Base-by-base conservation (phyloP, 2,113 vertebrate species). In the Alligator sinensis region DNA sequence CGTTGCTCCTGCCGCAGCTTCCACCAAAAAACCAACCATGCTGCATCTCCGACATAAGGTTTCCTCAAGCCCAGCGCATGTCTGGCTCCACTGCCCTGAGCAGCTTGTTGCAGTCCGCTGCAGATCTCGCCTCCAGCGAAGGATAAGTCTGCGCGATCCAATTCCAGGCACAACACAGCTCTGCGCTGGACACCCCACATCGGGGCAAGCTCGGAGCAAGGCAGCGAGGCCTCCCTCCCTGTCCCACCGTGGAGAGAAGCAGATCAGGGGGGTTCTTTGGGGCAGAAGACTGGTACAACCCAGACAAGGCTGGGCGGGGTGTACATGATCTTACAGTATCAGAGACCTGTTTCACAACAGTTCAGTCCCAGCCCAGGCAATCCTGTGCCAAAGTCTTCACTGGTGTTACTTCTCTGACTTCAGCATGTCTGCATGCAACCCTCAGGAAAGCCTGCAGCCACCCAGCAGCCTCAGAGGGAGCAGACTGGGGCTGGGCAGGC, bases 11-110 rank as follows among this genome's bases (percentile, higher is more conserved):
- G 89, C 93, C 93, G 83, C 11, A 87, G 82, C 78, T 4, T 59
- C 96, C 96, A 93, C 89, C 92, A 96, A 94, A 92, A 82, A 70
- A 81, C 84, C 82, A 47, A 82, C 76, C 54, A 34, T 76, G 77
- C 24, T 14, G 82, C 75, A 25, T 59, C 47, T 90, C 83, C 84
- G 61, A 82, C 76, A 76, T 38, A 78, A 57, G 55, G 64, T 89
- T 89, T 86, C 88, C 92, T 24, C 89, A 86, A 84, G 47, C 83
- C 84, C 17, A 70, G 74, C 91, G 89, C 91, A 81, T 81, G 34
- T 70, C 66, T 19, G 18, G 18, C 19, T 38, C 38, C 38, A 38
- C 38, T 8, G 38, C 38, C 38, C 38, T 38, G 38, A 4, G 38
- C 38, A 38, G 38, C 38, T 38, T 38, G 38, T 38, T 38, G 38